Conservation (phyloP, 2,113 vertebrate genomes). For the Pleuronectes platessa region DNA sequence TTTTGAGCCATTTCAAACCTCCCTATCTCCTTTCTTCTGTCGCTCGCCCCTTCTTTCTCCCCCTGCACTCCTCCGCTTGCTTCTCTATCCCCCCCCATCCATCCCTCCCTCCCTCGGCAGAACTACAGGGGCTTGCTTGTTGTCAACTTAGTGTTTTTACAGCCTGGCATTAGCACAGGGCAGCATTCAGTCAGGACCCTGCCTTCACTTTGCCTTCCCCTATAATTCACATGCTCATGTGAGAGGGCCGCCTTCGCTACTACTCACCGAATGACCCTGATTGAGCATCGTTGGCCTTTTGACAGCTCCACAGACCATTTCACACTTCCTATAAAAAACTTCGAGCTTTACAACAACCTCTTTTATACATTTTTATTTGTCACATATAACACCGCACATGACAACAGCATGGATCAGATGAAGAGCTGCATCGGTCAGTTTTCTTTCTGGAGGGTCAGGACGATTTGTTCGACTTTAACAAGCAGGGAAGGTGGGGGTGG, state of each 20-base stretch:
- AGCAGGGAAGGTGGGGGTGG: background rate
- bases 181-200: slow-evolving; percentile 66
- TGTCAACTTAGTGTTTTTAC: slow-evolving; percentile 80
- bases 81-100: slow-evolving; percentile 37
- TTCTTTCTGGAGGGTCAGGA: background rate
- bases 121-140: slow-evolving; percentile 78
- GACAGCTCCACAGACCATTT: slow-evolving; percentile 34
- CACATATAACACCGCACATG: slow-evolving; percentile 5
- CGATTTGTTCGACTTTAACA: slow-evolving; percentile 11
- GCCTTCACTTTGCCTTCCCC: slow-evolving; percentile 53
- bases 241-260: slow-evolving; percentile 31
- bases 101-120: slow-evolving; percentile 59
- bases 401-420: slow-evolving; percentile 8
- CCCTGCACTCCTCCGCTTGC: slow-evolving; percentile 34
- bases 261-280: slow-evolving; percentile 57
- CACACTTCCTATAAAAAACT: slow-evolving; percentile 40
- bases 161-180: slow-evolving; percentile 78
- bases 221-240: slow-evolving; percentile 68
- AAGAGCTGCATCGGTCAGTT: background rate
- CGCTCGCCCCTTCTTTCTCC: background rate
- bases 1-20: slow-evolving; percentile 24
- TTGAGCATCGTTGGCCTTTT: slow-evolving; percentile 34
- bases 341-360: slow-evolving; percentile 20
- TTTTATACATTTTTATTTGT: slow-evolving; percentile 33
- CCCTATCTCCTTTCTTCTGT: background rate